Conservation (phyloP, 2,113 vertebrate species). For the Naja naja region DNA sequence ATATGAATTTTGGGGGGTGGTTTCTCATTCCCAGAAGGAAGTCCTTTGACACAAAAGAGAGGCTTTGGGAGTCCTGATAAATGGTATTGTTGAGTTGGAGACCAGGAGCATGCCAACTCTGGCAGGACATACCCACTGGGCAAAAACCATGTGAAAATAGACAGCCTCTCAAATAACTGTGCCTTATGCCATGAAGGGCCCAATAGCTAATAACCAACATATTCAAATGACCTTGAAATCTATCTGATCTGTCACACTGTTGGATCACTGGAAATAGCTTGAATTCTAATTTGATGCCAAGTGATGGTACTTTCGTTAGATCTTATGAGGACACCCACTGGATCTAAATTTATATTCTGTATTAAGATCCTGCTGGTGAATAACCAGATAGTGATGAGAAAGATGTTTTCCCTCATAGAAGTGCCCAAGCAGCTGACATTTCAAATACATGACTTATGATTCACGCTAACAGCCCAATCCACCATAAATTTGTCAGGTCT, state of each 20-base stretch:
- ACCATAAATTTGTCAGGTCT: neutral
- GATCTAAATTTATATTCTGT: neutral
- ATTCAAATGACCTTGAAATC: neutral
- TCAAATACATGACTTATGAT: neutral
- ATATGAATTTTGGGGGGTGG: neutral
- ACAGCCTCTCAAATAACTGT: neutral
- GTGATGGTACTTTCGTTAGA: neutral
- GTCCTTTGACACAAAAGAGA: neutral
- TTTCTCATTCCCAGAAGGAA: neutral
- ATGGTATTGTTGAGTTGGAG: neutral
- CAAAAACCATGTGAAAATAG: neutral
- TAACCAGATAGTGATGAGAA: neutral
- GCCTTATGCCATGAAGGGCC: neutral
- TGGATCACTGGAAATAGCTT: neutral
- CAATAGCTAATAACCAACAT: neutral
- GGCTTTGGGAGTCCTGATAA: neutral
- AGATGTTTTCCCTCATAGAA: neutral
- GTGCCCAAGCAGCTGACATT: neutral
- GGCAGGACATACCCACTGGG: neutral
- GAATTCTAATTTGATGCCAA: neutral
- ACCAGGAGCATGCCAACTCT: neutral
- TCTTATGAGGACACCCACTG: neutral
- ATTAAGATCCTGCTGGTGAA: neutral
- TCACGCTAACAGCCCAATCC: neutral
- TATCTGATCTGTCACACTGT: neutral